Conservation (phyloP, 1,140 invertebrate species). For the Platyscapa corneri region DNA sequence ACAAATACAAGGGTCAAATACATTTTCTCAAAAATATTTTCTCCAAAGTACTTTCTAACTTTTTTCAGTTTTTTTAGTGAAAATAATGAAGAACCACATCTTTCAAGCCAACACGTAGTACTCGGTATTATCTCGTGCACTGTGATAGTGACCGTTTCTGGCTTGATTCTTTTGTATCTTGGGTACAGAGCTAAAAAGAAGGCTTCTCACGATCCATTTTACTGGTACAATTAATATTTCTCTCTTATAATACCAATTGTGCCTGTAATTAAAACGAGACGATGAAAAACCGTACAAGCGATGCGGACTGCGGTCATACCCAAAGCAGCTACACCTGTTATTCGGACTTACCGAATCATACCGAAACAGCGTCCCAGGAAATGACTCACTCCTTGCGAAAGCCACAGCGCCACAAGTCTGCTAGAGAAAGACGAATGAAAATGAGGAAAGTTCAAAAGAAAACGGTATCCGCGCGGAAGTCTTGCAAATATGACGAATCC, state of each 20-base stretch:
- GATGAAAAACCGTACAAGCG: neutral
- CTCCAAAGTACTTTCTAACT: neutral
- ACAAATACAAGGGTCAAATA: too few species aligned
- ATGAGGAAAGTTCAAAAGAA: neutral
- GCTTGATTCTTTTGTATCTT: neutral
- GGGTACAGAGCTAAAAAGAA: neutral
- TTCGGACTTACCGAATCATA: neutral
- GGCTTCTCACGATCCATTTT: neutral
- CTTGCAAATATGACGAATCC: neutral
- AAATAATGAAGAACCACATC: neutral
- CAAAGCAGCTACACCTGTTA: neutral
- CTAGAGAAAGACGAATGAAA: neutral
- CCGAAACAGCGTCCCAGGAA: neutral
- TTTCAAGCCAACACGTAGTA: neutral
- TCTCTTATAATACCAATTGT: neutral
- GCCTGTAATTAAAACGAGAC: neutral
- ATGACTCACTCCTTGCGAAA: neutral
- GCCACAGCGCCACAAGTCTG: too few species aligned
- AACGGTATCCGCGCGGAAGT: neutral
- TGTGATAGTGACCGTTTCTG: neutral
- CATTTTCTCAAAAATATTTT: neutral
- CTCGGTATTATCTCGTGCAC: neutral
- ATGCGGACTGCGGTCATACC: neutral
- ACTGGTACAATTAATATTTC: slow-evolving; percentile 2
- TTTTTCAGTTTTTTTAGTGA: neutral